Conservation (phyloP, 2,888 invertebrate genomes). For the Acleris emargana region DNA sequence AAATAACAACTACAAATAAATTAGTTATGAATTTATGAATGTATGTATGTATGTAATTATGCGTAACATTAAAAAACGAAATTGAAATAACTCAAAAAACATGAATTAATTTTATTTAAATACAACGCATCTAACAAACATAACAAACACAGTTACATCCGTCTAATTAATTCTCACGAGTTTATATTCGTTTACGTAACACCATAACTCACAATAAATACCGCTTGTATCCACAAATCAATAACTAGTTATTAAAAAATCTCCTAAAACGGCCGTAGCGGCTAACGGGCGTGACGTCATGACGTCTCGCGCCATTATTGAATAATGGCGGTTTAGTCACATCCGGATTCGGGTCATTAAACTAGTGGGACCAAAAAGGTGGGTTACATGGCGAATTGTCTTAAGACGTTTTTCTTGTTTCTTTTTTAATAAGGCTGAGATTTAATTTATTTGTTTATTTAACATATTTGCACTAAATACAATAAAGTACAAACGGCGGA, state of each 20-base stretch:
- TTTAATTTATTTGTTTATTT: too few relatives aligned
- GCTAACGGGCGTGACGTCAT: slow-evolving; percentile 2
- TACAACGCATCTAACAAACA: not conserved
- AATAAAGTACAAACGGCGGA: too few relatives aligned
- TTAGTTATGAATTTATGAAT: too few relatives aligned
- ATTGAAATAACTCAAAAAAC: too few relatives aligned
- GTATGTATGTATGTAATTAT: too few relatives aligned
- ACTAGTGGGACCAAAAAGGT: not conserved
- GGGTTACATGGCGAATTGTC: slow-evolving; percentile 2
- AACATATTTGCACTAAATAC: too few relatives aligned
- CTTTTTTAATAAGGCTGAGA: too few relatives aligned
- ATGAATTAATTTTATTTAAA: not conserved
- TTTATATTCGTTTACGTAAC: not conserved
- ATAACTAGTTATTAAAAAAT: not conserved
- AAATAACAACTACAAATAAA: too few relatives aligned
- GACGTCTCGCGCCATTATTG: slow-evolving; percentile 9
- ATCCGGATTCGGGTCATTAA: slow-evolving; percentile 7
- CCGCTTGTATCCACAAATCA: not conserved
- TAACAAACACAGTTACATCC: not conserved
- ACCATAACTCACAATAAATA: slow-evolving; percentile 7
- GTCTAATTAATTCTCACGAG: not conserved
- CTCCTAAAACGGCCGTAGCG: slow-evolving; percentile 2
- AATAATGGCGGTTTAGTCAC: not conserved
- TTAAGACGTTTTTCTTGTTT: not conserved
- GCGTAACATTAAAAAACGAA: too few relatives aligned